phyloP scores from a whole-genome alignment of 2,888 invertebrate genomes.

The Dolichomitus sp. region DNA sequence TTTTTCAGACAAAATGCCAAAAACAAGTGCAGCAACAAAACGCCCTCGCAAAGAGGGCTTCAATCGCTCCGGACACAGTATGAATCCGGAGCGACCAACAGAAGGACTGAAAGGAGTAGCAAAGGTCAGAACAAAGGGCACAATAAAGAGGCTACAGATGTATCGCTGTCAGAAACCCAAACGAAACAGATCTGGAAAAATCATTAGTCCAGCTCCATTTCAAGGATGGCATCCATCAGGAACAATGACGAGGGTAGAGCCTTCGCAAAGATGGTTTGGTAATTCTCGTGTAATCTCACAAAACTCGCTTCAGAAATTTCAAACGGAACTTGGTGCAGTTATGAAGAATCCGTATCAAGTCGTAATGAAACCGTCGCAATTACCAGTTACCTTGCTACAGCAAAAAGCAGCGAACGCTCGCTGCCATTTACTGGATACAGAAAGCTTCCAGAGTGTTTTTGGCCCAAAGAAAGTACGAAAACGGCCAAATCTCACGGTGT shows the following conservation, averaged over 20 bases:
- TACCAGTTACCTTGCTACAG: constrained; percentile 97
- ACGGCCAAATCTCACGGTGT: constrained; percentile 92
- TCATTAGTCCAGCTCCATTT: constrained; percentile 97
- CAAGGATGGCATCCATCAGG: constrained; percentile 96
- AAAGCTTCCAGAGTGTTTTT: constrained; percentile 97
- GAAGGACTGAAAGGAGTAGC: constrained; percentile 94
- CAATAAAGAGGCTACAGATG: constrained; percentile 99
- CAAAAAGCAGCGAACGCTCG: constrained; percentile 96
- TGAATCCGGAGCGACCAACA: constrained; percentile 96
- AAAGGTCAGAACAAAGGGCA: constrained; percentile 95
- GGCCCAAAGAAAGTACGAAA: constrained; percentile 98
- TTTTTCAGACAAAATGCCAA: constrained; percentile 89
- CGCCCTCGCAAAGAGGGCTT: constrained; percentile 94
- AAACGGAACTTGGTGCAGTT: constrained; percentile 97
- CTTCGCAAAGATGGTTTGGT: constrained; percentile 99
- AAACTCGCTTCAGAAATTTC: constrained; percentile 94
- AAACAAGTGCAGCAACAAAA: constrained; percentile 91
- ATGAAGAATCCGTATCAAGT: constrained; percentile 99
- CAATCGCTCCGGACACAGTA: constrained; percentile 95
- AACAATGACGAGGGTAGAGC: constrained; percentile 97
- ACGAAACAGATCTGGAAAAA: constrained; percentile 95
- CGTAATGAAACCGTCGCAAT: constrained; percentile 97
- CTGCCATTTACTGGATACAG: constrained; percentile 98
- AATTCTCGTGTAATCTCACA: constrained; percentile 99
- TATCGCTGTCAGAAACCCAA: constrained; percentile 99